Base-by-base conservation (phyloP, 2,113 vertebrate species). In the Scomber scombrus region DNA sequence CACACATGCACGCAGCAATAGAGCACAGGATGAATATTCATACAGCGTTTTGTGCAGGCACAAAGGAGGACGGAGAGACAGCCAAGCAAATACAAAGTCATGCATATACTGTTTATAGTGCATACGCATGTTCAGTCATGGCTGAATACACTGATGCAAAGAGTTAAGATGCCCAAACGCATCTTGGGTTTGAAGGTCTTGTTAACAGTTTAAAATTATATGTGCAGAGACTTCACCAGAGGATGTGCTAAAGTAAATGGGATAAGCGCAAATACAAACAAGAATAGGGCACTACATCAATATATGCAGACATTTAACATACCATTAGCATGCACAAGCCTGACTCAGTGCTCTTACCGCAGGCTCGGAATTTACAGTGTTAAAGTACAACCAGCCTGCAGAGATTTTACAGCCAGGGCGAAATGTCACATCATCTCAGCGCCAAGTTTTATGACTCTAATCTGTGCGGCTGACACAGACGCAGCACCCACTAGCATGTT, bases 341-440 rank as follows among this genome's bases (percentile, higher is more conserved):
- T 80, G 81, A 81, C 47, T 87, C 75, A 40, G 68, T 54, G 0
- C 51, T 62, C 50, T 58, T 18, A 43, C 69, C 68, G 65, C 85
- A 63, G 77, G 51, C 67, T 72, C 60, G 81, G 57, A 63, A 88
- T 86, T 85, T 85, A 79, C 73, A 85, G 86, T 85, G 69, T 64
- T 57, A 86, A 60, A 72, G 65, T 66, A 60, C 19, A 51, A 84
- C 84, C 87, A 75, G 78, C 61, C 81, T 61, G 87, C 71, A n/a
- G 85, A 84, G 81, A 77, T 88, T 92, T 91, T 86, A 91, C 89
- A 84, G 90, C 77, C 57, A 7, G 31, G 69, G 80, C 77, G 43
- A 93, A 92, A 92, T 90, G 92, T 92, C 92, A 89, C 81, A 70
- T 86, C 82, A 89, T 84, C 86, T 86, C 75, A 60, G 77, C 45